Evolutionary conservation across 2,113 vertebrate genomes (phyloP).

Genomic region (Brachirus orientalis): DNA sequence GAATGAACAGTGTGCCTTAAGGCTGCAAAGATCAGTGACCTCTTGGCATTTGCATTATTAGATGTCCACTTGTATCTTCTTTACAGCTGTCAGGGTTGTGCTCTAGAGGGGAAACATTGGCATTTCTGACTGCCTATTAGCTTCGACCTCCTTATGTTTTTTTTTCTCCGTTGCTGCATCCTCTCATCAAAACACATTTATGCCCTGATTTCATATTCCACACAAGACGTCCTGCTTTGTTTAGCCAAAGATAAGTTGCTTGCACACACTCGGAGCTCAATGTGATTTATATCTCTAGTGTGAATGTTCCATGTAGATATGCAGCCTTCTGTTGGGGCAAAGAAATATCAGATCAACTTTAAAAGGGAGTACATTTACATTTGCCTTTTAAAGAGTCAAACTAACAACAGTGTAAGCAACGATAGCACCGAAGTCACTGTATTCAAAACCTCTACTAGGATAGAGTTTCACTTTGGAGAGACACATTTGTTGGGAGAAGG

Average conservation of each 20-base stretch:
- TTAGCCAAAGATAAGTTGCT: slow-evolving; percentile 21
- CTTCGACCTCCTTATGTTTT: slow-evolving; percentile 17
- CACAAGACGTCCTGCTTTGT: slow-evolving; percentile 10
- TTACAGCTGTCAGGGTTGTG: slow-evolving; percentile 52
- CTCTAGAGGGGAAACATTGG: slow-evolving; percentile 45
- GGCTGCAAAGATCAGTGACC: slow-evolving; percentile 62
- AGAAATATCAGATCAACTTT: slow-evolving; percentile 11
- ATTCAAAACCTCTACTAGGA: slow-evolving; percentile 10
- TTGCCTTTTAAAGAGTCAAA: slow-evolving; percentile 26
- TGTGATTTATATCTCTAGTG: slow-evolving; percentile 13
- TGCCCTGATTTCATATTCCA: background rate
- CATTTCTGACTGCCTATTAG: slow-evolving; percentile 61
- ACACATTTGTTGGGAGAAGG: slow-evolving; percentile 54
- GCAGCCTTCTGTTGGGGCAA: slow-evolving; percentile 6
- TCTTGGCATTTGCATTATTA: slow-evolving; percentile 69
- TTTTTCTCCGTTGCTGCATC: background rate
- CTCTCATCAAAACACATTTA: slow-evolving; percentile 1
- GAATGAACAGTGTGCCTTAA: slow-evolving; percentile 46
- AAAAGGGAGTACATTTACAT: slow-evolving; percentile 26
- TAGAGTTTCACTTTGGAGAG: slow-evolving; percentile 36
- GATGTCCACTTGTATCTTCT: slow-evolving; percentile 67
- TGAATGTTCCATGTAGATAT: slow-evolving; percentile 31
- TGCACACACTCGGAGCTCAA: background rate
- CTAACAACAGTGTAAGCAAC: background rate
- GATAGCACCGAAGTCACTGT: background rate